Conservation (phyloP, 1,140 invertebrate genomes). For the Homarus americanus region DNA sequence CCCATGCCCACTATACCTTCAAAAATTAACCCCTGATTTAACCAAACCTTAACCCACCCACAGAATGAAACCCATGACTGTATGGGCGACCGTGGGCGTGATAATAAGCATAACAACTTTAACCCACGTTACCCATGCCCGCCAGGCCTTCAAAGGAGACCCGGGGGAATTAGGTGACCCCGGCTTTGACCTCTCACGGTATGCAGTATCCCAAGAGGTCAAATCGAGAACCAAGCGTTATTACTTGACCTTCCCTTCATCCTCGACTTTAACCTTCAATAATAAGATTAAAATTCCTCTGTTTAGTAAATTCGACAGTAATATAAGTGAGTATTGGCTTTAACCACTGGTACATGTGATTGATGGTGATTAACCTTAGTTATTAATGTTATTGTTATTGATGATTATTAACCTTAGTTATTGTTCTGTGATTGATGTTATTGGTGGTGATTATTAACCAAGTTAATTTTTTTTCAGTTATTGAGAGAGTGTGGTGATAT, state of each 20-base stretch:
- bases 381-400: background rate
- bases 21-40: conserved; percentile 4
- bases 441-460: no score
- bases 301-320: conserved; percentile 41
- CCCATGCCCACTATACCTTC: background rate
- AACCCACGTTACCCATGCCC: background rate
- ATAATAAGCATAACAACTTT: background rate
- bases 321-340: conserved; percentile 44
- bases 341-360: background rate
- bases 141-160: background rate
- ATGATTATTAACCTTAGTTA: background rate
- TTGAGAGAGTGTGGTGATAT: no score
- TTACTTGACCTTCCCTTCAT: conserved; percentile 40
- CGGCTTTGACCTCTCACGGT: conserved; percentile 45
- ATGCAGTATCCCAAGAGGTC: background rate
- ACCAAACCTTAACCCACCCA: no score
- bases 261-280: conserved; percentile 50
- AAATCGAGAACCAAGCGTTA: conserved; percentile 51
- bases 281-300: conserved; percentile 58
- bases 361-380: background rate
- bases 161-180: conserved; percentile 33
- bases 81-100: background rate
- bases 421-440: no score
- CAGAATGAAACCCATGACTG: no score
- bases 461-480: no score